Evolutionary conservation across 2,113 vertebrate species (phyloP), one percentile per base, ranked within the genome.

Genomic region (Sceloporus tristichus): DNA sequence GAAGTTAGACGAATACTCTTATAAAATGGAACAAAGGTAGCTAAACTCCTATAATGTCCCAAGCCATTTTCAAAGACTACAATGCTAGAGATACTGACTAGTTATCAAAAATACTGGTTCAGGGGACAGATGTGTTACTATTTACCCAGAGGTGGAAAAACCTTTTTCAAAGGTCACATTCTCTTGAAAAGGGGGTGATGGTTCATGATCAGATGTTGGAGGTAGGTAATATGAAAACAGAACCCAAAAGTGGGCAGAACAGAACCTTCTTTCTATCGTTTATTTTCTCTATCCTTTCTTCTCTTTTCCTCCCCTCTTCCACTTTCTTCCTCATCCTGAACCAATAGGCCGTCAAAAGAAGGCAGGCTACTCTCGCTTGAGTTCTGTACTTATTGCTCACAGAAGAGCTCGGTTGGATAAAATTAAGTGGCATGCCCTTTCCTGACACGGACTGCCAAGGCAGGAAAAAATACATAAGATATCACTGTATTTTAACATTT

Each of bases 101-200:
- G 74, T 27, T 79, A n/a, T 18, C 90, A 16, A 29, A 82, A 53
- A 84, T 48, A 13, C 16, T 48, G 6, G 6, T 48, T 48, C 6
- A 48, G 42, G 42, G 42, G 6, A 48, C 6, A 48, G 42, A 48
- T 48, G 42, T 48, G 42, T 48, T 48, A 48, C 6, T 23, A 71
- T 73, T 2, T 27, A 25, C 42, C 42, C 75, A 0, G 0, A 27
- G 18, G 86, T 87, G n/a, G 84, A 0, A 0, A 0, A 1, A 40
- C 27, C 42, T 88, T 59, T 78, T 38, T 21, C 70, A 82, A 62
- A 38, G 16, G 34, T 34, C 70, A n/a, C 29, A 29, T 34, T n/a
- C 8, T 27, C 70, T 73, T 29, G 29, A 48, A 48, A 48, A 48
- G 42, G 29, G 70, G 70, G 14, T 19, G 16, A 38, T 74, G 2